Conservation (phyloP, 2,888 invertebrate species). For the Parasteatoda lunata region DNA sequence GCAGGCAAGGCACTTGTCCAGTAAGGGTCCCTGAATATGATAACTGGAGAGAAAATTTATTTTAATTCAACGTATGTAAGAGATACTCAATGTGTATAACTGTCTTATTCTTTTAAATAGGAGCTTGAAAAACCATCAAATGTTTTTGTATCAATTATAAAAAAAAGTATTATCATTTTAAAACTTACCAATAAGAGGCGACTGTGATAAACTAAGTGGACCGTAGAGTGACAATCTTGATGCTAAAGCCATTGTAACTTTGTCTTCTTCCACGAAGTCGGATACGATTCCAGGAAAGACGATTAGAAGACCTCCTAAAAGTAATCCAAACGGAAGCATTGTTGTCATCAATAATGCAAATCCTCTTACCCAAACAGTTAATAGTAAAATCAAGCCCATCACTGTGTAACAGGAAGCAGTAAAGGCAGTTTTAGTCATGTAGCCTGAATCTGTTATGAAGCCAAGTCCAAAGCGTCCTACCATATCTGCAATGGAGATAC, state of each 20-base stretch:
- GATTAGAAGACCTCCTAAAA: conserved; percentile 30
- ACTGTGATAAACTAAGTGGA: conserved; percentile 34
- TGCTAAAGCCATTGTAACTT: conserved; percentile 26
- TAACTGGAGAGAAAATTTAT: too few species aligned
- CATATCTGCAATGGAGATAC: conserved; percentile 25
- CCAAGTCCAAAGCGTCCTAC: conserved; percentile 27
- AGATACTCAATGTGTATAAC: too few species aligned
- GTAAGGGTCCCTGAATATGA: too few species aligned
- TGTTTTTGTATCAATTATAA: too few species aligned
- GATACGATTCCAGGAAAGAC: conserved; percentile 18
- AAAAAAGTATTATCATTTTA: too few species aligned
- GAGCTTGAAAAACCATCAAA: too few species aligned
- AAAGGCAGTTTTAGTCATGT: conserved; percentile 1
- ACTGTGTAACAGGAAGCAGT: neutral
- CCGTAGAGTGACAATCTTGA: conserved; percentile 28
- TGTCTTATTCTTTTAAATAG: too few species aligned
- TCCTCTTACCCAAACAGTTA: neutral
- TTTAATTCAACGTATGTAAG: too few species aligned
- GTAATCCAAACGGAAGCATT: conserved; percentile 8
- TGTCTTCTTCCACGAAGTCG: conserved; percentile 8
- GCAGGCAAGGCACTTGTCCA: too few species aligned
- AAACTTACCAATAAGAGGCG: conserved; percentile 28
- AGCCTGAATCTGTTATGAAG: conserved; percentile 23
- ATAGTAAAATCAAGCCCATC: conserved; percentile 9
- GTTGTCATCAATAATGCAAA: conserved; percentile 4